A percentile compares a stretch with the other conserved stretches of the same genome.
phyloP scores from a whole-genome alignment of 1,140 invertebrate species.

The Aphidius ervi region DNA sequence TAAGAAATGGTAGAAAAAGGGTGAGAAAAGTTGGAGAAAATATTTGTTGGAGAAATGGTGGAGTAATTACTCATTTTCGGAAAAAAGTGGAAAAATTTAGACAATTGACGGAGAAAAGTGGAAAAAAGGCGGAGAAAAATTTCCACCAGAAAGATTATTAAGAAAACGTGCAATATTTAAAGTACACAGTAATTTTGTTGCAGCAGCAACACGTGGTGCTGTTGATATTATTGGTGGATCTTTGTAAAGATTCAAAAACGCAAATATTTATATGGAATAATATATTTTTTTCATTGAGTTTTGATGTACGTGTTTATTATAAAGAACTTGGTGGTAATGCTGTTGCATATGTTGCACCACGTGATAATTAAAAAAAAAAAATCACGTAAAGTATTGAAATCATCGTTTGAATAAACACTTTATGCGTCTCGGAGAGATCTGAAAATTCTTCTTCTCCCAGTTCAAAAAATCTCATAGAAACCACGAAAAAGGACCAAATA shows the following conservation, averaged over 20 bases:
- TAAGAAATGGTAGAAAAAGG: no score
- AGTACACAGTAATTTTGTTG: constrained; percentile 94
- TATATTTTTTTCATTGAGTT: constrained; percentile 98
- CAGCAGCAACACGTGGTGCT: constrained; percentile 91
- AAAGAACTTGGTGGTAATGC: constrained; percentile 97
- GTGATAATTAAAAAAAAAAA: constrained; percentile 69
- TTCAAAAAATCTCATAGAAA: no score
- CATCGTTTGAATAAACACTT: no score
- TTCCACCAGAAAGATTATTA: constrained; percentile 84
- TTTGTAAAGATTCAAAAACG: constrained; percentile 97
- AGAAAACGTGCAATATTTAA: constrained; percentile 97
- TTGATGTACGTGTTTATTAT: constrained; percentile 98
- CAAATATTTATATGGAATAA: constrained; percentile 99
- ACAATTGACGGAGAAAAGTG: no score
- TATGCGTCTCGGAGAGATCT: no score
- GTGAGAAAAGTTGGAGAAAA: no score
- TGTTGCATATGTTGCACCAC: constrained; percentile 92
- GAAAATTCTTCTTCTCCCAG: no score
- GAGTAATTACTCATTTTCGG: no score
- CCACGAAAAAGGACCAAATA: no score
- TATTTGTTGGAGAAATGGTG: no score
- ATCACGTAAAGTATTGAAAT: no score
- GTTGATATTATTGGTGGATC: constrained; percentile 98
- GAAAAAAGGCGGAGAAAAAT: constrained; percentile 60
- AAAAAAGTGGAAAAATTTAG: no score